Percentiles rank a stretch among this genome's conserved stretches.
Conservation (phyloP, 2,797 vertebrate genomes). For the Hippoglossus hippoglossus region DNA sequence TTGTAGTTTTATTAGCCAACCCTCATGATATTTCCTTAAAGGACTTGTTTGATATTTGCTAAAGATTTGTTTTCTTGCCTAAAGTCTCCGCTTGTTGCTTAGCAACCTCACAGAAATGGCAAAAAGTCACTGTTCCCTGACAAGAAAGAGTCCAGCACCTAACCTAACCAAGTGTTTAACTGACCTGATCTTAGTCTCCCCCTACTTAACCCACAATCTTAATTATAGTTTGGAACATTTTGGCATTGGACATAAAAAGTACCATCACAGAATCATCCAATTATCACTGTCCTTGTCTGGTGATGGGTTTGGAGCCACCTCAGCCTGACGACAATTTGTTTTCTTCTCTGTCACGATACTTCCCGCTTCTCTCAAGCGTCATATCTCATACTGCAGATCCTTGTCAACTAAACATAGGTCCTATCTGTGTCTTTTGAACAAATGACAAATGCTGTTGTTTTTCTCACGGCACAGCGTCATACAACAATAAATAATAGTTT, state of each 20-base stretch:
- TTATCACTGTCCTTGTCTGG: too few species aligned
- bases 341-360: not conserved
- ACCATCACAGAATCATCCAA: too few species aligned
- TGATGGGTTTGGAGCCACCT: too few species aligned
- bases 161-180: not conserved
- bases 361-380: not conserved
- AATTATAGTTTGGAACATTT: not conserved
- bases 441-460: slow-evolving; percentile 27
- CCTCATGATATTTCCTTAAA: not conserved
- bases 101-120: not conserved
- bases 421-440: not conserved
- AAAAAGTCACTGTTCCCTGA: not conserved
- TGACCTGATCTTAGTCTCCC: not conserved
- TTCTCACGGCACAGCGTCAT: not conserved
- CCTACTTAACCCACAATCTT: not conserved
- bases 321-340: not conserved
- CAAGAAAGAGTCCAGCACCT: not conserved
- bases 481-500: slow-evolving; percentile 11
- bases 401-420: not conserved
- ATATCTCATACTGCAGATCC: slow-evolving; percentile 9
- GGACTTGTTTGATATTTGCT: not conserved
- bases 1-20: not conserved
- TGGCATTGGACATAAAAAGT: not conserved
- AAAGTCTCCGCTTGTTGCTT: not conserved
- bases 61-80: slow-evolving; percentile 7